phyloP scores from a whole-genome alignment of 1,140 invertebrate genomes.

The Schlechtendalia chinensis region DNA sequence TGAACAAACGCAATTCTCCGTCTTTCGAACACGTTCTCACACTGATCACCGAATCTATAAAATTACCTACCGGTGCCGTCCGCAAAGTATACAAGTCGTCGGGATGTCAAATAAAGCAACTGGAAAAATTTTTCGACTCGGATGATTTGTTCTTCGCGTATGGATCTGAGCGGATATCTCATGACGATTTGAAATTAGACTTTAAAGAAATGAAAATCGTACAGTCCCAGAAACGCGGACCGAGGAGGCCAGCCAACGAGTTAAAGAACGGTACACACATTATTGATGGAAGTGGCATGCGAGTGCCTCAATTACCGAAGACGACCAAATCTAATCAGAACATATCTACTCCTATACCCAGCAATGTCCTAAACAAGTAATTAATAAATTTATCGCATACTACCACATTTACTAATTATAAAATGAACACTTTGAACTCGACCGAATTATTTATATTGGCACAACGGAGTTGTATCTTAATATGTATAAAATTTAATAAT shows the following conservation, averaged over 20 bases:
- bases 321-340: constrained; percentile 53
- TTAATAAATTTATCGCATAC: not conserved
- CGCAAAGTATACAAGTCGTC: constrained; percentile 85
- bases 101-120: constrained; percentile 71
- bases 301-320: constrained; percentile 55
- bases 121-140: constrained; percentile 84
- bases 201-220: constrained; percentile 64
- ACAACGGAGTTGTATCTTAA: not conserved
- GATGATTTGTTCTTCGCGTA: constrained; percentile 91
- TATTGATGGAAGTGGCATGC: constrained; percentile 53
- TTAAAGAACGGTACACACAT: constrained; percentile 54
- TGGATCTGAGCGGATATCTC: constrained; percentile 76
- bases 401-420: not conserved
- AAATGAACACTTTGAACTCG: too few relatives aligned
- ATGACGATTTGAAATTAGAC: constrained; percentile 91
- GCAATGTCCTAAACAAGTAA: constrained; percentile 53
- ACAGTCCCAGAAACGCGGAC: constrained; percentile 55
- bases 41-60: constrained; percentile 88
- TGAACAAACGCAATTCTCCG: constrained; percentile 93
- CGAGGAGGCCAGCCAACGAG: constrained; percentile 53
- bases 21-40: constrained; percentile 90
- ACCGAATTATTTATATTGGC: not conserved
- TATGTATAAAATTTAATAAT: not conserved
- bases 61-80: constrained; percentile 90
- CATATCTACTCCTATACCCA: constrained; percentile 52